Base-by-base conservation (phyloP, 2,797 vertebrate genomes). In the Spinus olivaceus region DNA sequence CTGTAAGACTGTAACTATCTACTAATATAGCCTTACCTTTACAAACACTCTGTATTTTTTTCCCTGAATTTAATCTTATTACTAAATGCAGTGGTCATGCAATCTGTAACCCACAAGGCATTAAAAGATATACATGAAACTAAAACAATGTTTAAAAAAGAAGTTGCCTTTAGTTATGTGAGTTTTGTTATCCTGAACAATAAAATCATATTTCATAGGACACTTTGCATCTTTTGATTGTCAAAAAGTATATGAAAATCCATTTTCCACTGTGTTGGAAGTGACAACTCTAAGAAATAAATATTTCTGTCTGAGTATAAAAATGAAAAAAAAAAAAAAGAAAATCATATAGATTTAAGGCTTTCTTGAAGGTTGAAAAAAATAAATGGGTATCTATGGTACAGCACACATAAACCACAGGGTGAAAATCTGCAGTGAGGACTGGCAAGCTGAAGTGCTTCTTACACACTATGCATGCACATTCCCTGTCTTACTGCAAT, bases 401-500 rank as follows among this genome's bases (percentile, higher is more conserved):
- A 64, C 11, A 56, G 51, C 42, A 63, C 20, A 61, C 4, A 49
- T 51, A 46, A 10, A 82, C 5, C 32, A 87, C 4, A 66, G 7
- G 70, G 61, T 56, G 41, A 90, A 65, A 90, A 94, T 44, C 81
- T 66, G 85, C 78, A 92, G 67, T 35, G 65, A 92, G 42, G 87
- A 28, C 50, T 54, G 94, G 71, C 80, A 80, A 95, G 66, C 23
- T 6, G 53, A 46, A 86, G 71, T 73, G 71, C 80, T 97, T 94
- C 91, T 84, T 92, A 90, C 78, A 90, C 82, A 79, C 59, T 76
- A 81, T 6, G 76, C 97, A 74, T 90, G 95, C 97, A 92, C 1
- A 2, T 79, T 93, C 70, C 76, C 95, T 95, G 91, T 97, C 95
- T 97, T 94, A 81, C 88, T 71, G 69, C 77, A 92, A 53, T 95